A percentile compares a stretch with the other conserved stretches of the same genome.
phyloP scores from a whole-genome alignment of 2,113 vertebrate genomes.

The Heliornis fulica region DNA sequence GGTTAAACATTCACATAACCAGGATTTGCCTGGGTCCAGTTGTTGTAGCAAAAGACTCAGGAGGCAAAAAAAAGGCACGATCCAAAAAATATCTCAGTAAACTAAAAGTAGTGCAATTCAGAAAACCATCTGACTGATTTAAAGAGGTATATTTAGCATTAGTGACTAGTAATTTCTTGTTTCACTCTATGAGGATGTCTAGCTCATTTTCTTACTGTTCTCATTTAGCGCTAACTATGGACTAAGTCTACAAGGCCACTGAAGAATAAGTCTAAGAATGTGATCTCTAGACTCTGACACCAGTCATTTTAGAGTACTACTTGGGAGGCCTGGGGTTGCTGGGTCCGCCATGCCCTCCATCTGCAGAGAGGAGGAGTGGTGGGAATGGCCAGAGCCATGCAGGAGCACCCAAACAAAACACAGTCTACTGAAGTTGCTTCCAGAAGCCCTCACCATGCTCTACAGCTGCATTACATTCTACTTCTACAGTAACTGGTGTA shows the following conservation, averaged over 20 bases:
- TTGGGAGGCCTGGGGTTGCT: background rate
- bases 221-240: background rate
- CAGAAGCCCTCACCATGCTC: background rate
- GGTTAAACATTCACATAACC: background rate
- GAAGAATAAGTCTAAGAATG: background rate
- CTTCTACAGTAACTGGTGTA: background rate
- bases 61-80: background rate
- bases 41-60: background rate
- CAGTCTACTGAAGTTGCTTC: background rate
- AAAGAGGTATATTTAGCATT: background rate
- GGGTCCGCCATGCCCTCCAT: background rate
- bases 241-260: background rate
- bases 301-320: background rate
- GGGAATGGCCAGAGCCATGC: background rate
- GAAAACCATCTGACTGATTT: background rate
- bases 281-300: background rate
- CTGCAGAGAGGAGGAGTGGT: background rate
- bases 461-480: background rate
- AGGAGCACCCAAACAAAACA: accelerated
- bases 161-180: background rate
- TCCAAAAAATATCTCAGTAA: background rate
- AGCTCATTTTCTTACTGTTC: background rate
- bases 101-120: background rate
- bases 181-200: background rate
- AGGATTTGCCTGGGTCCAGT: background rate